Evolutionary conservation across 2,888 invertebrate species (phyloP), one percentile per base, ranked within the genome.

Genomic region (Spialia ferax): DNA sequence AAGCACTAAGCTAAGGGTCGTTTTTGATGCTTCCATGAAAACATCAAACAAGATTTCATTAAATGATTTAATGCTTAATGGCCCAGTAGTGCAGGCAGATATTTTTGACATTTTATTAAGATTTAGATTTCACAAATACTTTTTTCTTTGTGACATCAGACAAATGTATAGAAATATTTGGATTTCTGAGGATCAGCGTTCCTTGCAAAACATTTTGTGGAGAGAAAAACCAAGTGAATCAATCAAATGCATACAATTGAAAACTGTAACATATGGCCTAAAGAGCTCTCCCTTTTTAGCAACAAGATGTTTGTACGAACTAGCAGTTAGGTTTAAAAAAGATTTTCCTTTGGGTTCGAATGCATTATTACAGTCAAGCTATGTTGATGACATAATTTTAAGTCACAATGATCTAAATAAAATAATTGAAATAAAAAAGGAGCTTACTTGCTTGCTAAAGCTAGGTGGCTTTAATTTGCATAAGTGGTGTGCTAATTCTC

Each of bases 1-100:
- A 5, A 56, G 32, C 13, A 56, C 32, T 18, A 56, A 56, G 13
- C 32, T 56, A 18, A 32, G 56, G 7, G 56, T 32, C 35, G 35
- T 56, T 56, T 56, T 56, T 56, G 56, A 56, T 56, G 56, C 32
- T n/a, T 38, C 56, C 20, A 32, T 56, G 56, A 32, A 32, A 35
- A 56, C 18, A 20, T 56, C 15, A 56, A 15, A 56, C 32, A 32
- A 56, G 13, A 11, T 26, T 20, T 56, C 15, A 32, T 32, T 71
- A 10, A 71, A 71, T 67, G 69, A 71, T 32, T n/a, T 69, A 3
- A 32, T 69, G 38, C 66, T 65, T 18, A 71, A 71, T 20, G 71
- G 70, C 0, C 63, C 68, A 23, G 42, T 69, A 10, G 63, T 69
- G 0, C 70, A 66, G 22, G 22, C 35, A 7, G 52, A 64, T 3